Evolutionary conservation across 2,888 invertebrate genomes (phyloP).

Genomic region (Sepioteuthis lessoniana): DNA sequence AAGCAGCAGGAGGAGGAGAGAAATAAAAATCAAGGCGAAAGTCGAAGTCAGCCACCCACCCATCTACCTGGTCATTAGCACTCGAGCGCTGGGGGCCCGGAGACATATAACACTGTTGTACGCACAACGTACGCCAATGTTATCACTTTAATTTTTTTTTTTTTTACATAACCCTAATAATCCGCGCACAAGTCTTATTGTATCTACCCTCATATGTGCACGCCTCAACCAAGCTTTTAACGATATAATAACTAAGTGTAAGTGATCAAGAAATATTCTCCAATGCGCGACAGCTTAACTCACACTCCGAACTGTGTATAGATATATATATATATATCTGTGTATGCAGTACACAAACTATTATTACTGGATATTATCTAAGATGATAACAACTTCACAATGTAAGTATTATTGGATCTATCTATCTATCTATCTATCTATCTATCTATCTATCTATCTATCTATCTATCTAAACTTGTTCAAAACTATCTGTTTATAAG

Average conservation of each 20-base stretch:
- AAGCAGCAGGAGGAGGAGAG: neutral
- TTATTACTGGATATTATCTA: neutral
- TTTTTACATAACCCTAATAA: neutral
- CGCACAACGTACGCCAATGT: neutral
- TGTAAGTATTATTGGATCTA: neutral
- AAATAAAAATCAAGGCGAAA: neutral
- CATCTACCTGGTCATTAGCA: neutral
- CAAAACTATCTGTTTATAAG: too few relatives aligned
- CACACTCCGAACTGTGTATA: neutral
- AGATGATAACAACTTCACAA: too few relatives aligned
- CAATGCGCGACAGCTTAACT: neutral
- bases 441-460: neutral
- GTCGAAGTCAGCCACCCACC: neutral
- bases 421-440: neutral
- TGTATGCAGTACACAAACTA: neutral
- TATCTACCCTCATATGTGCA: neutral
- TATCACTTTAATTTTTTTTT: neutral
- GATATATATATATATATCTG: neutral
- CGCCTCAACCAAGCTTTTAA: neutral
- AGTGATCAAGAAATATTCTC: neutral
- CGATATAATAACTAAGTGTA: neutral
- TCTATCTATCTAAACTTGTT: neutral
- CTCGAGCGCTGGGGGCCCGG: neutral
- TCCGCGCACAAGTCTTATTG: neutral
- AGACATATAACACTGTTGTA: neutral